Percentiles rank a stretch among this genome's conserved stretches.
These are phyloP conservation scores for Protophormia terraenovae DNA, from an alignment of 2,888 invertebrate species.

Conservation along the genomic window DNA sequence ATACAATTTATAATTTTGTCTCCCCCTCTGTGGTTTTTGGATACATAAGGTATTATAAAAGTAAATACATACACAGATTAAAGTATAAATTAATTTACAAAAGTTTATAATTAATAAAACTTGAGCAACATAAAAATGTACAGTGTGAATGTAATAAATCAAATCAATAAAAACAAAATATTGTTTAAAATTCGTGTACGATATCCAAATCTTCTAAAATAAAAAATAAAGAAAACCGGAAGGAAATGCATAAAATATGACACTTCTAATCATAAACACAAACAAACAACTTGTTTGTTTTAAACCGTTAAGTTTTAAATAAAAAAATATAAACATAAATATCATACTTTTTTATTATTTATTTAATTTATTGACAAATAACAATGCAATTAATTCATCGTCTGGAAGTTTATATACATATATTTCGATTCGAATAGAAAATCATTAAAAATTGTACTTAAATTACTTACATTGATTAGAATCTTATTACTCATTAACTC, in stretches of 20 bases:
- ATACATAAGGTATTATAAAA: constrained; percentile 34
- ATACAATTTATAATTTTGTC: constrained; percentile 1
- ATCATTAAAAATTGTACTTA: no score
- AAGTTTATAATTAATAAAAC: neutral
- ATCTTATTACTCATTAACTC: no score
- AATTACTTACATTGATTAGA: no score
- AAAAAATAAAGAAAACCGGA: no score
- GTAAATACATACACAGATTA: constrained; percentile 8
- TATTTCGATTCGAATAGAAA: no score
- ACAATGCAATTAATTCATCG: no score
- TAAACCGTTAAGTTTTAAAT: neutral
- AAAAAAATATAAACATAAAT: neutral
- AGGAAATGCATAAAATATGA: neutral
- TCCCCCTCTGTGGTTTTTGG: constrained; percentile 39
- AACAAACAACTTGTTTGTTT: no score
- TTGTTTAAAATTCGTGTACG: no score
- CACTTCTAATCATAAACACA: neutral
- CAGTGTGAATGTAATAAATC: neutral
- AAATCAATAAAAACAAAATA: no score
- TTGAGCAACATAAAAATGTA: neutral
- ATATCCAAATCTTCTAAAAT: no score
- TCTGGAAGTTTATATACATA: no score
- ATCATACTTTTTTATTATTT: neutral
- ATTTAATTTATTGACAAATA: no score
- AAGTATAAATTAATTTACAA: constrained; percentile 4